These are phyloP conservation scores for Aythya baeri DNA, from an alignment of 2,113 vertebrate genomes.

Conservation along the genomic window DNA sequence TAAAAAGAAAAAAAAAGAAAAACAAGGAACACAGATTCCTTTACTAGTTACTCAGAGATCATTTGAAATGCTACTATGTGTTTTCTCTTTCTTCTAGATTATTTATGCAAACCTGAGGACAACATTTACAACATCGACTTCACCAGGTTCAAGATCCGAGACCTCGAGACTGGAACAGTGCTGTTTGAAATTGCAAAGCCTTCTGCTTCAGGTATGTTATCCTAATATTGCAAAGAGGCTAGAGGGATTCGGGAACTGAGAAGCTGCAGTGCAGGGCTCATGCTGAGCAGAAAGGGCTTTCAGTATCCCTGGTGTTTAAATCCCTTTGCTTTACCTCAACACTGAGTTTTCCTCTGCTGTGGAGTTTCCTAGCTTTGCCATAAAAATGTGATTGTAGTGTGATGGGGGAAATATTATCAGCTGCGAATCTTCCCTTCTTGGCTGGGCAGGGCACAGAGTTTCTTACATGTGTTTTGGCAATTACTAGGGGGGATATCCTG, in stretches of 20 bases:
- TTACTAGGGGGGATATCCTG: background rate
- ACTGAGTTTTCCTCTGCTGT: background rate
- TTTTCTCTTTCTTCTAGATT: constrained; percentile 78
- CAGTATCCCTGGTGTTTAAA: background rate
- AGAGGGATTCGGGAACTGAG: background rate
- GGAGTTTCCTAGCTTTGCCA: background rate
- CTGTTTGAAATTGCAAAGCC: constrained; percentile 99
- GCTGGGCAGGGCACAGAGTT: background rate
- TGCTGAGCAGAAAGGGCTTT: background rate
- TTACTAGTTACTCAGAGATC: background rate
- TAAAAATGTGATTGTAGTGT: background rate
- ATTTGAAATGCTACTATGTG: background rate
- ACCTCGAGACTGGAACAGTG: constrained; percentile 93
- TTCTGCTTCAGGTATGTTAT: constrained; percentile 82
- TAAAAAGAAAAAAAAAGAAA: background rate
- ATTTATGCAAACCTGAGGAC: constrained; percentile 95
- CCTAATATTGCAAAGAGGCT: accelerated
- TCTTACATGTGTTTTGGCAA: background rate
- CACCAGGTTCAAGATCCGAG: constrained; percentile 97
- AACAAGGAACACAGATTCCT: background rate
- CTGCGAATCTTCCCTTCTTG: background rate
- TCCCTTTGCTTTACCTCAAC: background rate
- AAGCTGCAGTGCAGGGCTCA: background rate
- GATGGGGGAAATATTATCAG: background rate
- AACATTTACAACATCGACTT: constrained; percentile 97